Base-by-base conservation (phyloP, 30 jellyfish, hydroid and myxozoan genomes). In the Rhopilema esculentum region DNA sequence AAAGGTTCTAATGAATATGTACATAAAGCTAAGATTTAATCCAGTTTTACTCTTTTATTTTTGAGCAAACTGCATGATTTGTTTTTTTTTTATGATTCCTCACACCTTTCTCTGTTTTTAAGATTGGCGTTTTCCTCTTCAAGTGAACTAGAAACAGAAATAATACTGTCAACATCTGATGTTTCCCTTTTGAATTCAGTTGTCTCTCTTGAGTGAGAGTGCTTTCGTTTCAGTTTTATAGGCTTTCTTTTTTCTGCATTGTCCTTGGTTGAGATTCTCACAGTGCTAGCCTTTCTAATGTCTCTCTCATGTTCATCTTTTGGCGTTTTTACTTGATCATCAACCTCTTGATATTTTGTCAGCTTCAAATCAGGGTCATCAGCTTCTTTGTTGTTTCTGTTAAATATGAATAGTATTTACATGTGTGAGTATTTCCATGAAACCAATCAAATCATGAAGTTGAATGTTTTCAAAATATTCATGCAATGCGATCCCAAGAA, bases 141-240 rank as follows among this genome's bases (percentile, higher is more conserved):
- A n/a, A 40, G 57, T 40, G 57, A 40, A 40, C 12, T 40, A 40
- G 57, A 2, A 40, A 12, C 57, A 12, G 57, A 2, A 40, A 12
- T 12, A 12, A 12, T 12, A 40, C 57, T 40, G 6, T 40, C 57
- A 40, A 40, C 12, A 12, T 6, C 12, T 6, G 57, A 12, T 2
- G 57, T 12, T 40, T 40, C 57, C 23, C 15, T 21, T 72, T 79
- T 79, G 0, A 2, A 17, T 49, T 61, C 0, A 8, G 49, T 48
- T 6, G 40, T 78, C 12, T 49, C 48, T 28, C 49, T 49, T 33
- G 82, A 8, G n/a, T 72, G 70, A 20, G 92, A 57, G 53, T 8
- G 68, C 26, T 84, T 84, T 53, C 92, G 28, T 33, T 84, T 84
- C 25, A 84, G 83, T 27, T 84, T 84, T 20, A 84, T 68, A 15